Conservation (phyloP, 2,113 vertebrate genomes). For the Larimichthys crocea region DNA sequence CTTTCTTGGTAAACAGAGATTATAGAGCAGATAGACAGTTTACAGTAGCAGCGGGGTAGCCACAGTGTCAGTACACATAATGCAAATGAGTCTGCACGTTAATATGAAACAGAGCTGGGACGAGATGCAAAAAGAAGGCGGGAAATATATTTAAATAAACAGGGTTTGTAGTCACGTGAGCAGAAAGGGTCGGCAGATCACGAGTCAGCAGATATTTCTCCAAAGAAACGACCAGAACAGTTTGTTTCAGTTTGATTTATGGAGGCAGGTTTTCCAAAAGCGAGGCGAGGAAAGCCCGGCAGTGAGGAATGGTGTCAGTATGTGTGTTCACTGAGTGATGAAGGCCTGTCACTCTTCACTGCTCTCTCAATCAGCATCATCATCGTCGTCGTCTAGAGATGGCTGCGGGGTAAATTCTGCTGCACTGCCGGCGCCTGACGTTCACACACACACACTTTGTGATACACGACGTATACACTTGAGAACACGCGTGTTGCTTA, state of each 20-base stretch:
- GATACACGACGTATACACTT: constrained; percentile 18
- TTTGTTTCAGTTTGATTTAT: constrained; percentile 4
- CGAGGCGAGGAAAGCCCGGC: constrained; percentile 17
- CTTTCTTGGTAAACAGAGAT: constrained; percentile 28
- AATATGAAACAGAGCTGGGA: not conserved
- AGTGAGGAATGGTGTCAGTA: constrained; percentile 38
- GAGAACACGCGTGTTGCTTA: constrained; percentile 19
- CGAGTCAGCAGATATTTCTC: no score
- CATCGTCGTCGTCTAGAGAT: not conserved
- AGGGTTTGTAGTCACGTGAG: not conserved
- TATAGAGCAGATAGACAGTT: constrained; percentile 11
- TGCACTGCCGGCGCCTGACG: constrained; percentile 27
- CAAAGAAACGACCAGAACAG: not conserved
- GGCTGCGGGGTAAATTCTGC: constrained; percentile 39
- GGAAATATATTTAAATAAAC: not conserved
- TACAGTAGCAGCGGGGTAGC: not conserved
- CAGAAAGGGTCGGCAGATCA: not conserved
- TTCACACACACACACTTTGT: constrained; percentile 34
- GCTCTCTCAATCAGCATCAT: constrained; percentile 33
- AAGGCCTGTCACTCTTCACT: constrained; percentile 54
- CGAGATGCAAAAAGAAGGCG: not conserved
- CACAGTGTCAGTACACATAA: not conserved
- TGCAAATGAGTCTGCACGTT: constrained; percentile 10
- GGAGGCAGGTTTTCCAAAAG: not conserved
- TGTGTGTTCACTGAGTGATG: constrained; percentile 48